Evolutionary conservation across 1,140 invertebrate species (phyloP), one percentile per base, ranked within the genome.

Genomic region (Zaprionus camerounensis): DNA sequence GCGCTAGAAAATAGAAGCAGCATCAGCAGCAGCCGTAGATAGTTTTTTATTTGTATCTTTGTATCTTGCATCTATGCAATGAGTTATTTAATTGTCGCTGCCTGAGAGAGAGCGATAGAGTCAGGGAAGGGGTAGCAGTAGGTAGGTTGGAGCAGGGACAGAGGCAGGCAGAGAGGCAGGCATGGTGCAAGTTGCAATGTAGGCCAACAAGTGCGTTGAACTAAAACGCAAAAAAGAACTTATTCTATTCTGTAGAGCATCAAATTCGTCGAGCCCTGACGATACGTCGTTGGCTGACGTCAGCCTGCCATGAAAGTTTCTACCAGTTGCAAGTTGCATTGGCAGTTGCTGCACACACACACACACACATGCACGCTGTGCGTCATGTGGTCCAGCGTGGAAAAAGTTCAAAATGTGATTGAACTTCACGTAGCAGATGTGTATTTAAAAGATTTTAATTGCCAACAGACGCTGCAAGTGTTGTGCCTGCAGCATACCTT

Each of bases 161-260:
- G 34, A 15, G 38, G 17, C 11, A 80, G 66, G 71, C 67, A 74
- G 65, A 13, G 49, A 22, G 28, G 17, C 17, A 5, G 34, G 55
- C 26, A 22, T n/a, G 26, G 17, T 28, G 44, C 57, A 36, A 62
- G 17, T n/a, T 56, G 64, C 81, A 88, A 91, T 91, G 79, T 91
- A 88, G 88, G 88, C 83, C 88, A 91, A 72, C 81, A 85, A 91
- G 88, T 91, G 77, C 88, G 76, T 91, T 91, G 88, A 91, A 91
- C 88, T 91, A 84, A 73, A 59, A 75, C 62, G 62, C 53, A 66
- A 28, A 46, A 70, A 53, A 46, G 57, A 53, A 70, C 44, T 22
- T 38, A 71, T 63, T 57, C 49, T 46, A 34, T 46, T n/a, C 44
- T 36, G 20, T 69, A 66, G 66, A 63, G 67, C 46, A 68, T 55